phyloP scores from a whole-genome alignment of 2,888 invertebrate species.

The Synanthedon vespiformis region DNA sequence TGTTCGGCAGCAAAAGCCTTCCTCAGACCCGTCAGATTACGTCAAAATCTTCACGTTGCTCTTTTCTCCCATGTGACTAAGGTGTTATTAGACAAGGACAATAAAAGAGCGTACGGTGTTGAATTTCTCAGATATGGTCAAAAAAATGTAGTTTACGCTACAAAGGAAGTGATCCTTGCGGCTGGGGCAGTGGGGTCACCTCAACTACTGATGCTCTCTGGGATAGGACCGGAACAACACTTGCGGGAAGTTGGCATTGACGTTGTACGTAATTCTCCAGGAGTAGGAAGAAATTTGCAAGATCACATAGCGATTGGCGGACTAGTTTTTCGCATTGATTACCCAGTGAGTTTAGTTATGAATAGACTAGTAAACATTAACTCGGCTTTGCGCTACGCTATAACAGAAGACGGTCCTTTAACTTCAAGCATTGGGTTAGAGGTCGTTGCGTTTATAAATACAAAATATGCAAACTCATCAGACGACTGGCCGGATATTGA shows the following conservation, averaged over 20 bases:
- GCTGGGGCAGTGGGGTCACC: slow-evolving; percentile 93
- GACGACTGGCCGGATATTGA: slow-evolving; percentile 95
- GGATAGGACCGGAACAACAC: slow-evolving; percentile 84
- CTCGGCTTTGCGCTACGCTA: slow-evolving; percentile 84
- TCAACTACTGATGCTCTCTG: slow-evolving; percentile 91
- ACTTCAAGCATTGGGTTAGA: slow-evolving; percentile 90
- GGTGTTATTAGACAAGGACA: slow-evolving; percentile 77
- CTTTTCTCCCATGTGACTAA: slow-evolving; percentile 84
- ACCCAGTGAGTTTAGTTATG: slow-evolving; percentile 84
- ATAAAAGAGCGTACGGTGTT: slow-evolving; percentile 82
- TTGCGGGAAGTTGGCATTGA: slow-evolving; percentile 78
- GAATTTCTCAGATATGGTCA: slow-evolving; percentile 79
- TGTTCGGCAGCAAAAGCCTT: slow-evolving; percentile 90
- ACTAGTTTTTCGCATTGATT: slow-evolving; percentile 82
- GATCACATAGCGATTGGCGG: slow-evolving; percentile 93
- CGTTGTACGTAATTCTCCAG: slow-evolving; percentile 81
- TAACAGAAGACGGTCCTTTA: slow-evolving; percentile 87
- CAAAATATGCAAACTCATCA: slow-evolving; percentile 86
- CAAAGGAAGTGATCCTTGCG: slow-evolving; percentile 84
- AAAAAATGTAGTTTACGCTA: slow-evolving; percentile 75
- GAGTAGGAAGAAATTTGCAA: slow-evolving; percentile 88
- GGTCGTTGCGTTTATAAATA: slow-evolving; percentile 88
- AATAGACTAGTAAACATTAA: slow-evolving; percentile 85
- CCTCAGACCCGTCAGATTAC: slow-evolving; percentile 79
- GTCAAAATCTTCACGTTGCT: slow-evolving; percentile 85